A percentile compares a stretch with the other conserved stretches of the same genome.
phyloP scores from a whole-genome alignment of 2,113 vertebrate species.

The Bombycilla garrulus region DNA sequence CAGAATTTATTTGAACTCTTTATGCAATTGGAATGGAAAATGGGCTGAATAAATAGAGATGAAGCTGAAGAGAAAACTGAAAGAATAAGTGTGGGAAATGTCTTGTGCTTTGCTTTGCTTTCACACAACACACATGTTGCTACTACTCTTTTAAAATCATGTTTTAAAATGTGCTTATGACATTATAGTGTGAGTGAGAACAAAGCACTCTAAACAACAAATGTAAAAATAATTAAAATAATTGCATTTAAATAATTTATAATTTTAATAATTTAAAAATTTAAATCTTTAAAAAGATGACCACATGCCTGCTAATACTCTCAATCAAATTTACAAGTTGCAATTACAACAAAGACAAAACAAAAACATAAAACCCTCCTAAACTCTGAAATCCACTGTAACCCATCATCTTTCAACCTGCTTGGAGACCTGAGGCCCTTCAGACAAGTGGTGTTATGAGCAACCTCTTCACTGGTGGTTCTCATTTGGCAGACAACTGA shows the following conservation, averaged over 20 bases:
- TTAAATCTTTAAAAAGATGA: background rate
- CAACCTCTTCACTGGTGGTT: background rate
- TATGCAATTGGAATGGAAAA: background rate
- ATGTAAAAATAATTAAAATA: background rate
- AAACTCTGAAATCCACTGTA: background rate
- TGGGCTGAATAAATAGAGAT: background rate
- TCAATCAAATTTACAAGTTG: background rate
- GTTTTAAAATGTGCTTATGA: background rate
- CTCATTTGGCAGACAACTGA: background rate
- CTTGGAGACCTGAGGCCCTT: background rate
- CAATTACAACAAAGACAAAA: background rate
- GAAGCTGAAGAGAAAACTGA: background rate
- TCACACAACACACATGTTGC: background rate
- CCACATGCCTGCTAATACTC: background rate
- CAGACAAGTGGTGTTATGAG: background rate
- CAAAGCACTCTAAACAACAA: background rate
- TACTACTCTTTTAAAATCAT: background rate
- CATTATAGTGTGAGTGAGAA: background rate
- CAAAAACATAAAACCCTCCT: accelerated
- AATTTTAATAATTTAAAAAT: too few relatives aligned
- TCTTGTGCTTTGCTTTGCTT: background rate
- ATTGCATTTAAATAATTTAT: too few relatives aligned
- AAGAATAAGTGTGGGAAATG: background rate
- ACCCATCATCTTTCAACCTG: background rate
- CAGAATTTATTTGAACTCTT: background rate